phyloP scores from a whole-genome alignment of 2,113 vertebrate species.

The Ascaphus truei region DNA sequence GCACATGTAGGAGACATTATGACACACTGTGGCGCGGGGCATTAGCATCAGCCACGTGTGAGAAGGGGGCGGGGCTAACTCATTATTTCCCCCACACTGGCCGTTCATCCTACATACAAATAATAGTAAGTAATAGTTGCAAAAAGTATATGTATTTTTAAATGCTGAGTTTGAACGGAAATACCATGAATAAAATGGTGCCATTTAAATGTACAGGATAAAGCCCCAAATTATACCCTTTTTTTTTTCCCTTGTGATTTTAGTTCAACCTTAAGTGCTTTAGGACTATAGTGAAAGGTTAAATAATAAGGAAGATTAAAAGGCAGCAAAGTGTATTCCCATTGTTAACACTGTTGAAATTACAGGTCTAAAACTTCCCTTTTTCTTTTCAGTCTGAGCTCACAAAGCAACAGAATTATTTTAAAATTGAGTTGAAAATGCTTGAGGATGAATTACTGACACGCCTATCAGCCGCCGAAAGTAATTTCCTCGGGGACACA shows the following conservation, averaged over 20 bases:
- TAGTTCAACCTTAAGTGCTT: slow-evolving; percentile 34
- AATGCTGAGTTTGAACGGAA: too few species aligned
- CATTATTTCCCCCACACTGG: too few species aligned
- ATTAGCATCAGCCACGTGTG: too few species aligned
- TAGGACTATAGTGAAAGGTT: slow-evolving; percentile 35
- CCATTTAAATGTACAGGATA: slow-evolving; percentile 24
- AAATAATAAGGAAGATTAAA: slow-evolving; percentile 39
- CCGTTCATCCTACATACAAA: too few species aligned
- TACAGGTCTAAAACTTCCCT: slow-evolving; percentile 46
- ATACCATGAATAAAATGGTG: not conserved
- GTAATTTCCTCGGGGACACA: slow-evolving; percentile 66
- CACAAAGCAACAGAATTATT: slow-evolving; percentile 74
- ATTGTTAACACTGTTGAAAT: slow-evolving; percentile 46
- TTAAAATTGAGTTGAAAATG: slow-evolving; percentile 78
- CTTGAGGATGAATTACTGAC: slow-evolving; percentile 69
- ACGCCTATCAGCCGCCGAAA: slow-evolving; percentile 62
- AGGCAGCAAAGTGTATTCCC: slow-evolving; percentile 38
- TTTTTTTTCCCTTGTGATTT: slow-evolving; percentile 31
- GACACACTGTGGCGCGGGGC: too few species aligned
- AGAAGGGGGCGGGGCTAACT: too few species aligned
- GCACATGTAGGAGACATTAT: too few species aligned
- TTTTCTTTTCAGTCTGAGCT: slow-evolving; percentile 59
- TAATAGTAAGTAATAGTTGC: too few species aligned
- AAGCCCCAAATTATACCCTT: slow-evolving; percentile 36
- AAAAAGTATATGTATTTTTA: too few species aligned